phyloP scores from a whole-genome alignment of 2,888 invertebrate species.

The Empis livida region DNA sequence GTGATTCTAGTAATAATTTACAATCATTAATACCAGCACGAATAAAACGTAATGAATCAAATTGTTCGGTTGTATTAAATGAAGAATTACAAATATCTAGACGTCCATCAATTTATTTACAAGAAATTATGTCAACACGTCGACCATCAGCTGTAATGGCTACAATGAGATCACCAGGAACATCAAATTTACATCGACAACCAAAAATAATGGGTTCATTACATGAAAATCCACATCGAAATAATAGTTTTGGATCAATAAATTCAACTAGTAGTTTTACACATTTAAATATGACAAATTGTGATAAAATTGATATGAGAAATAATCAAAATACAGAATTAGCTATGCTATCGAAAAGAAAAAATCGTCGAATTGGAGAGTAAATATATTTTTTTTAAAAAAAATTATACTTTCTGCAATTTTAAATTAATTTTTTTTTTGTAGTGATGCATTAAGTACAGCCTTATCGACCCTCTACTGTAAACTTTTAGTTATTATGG shows the following conservation, averaged over 20 bases:
- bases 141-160: conserved; percentile 51
- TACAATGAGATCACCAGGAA: conserved; percentile 27
- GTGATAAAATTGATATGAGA: not conserved
- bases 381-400: conserved; percentile 28
- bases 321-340: conserved; percentile 17
- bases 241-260: conserved; percentile 25
- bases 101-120: conserved; percentile 31
- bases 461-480: conserved; percentile 72
- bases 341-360: conserved; percentile 28
- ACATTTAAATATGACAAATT: not conserved
- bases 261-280: conserved; percentile 15
- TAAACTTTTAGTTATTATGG: conserved; percentile 70
- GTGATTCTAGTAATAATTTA: not conserved
- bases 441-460: conserved; percentile 56
- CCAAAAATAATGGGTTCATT: conserved; percentile 22
- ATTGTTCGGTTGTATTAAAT: conserved; percentile 14
- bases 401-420: too few species aligned
- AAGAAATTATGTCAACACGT: conserved; percentile 34
- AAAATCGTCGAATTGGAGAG: conserved; percentile 38
- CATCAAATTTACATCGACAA: not conserved
- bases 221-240: conserved; percentile 20
- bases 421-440: conserved; percentile 14
- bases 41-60: conserved; percentile 26
- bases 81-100: conserved; percentile 31
- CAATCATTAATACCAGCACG: not conserved